Evolutionary conservation across 1,140 invertebrate species (phyloP), one percentile per base, ranked within the genome.

Genomic region (Solen grandis): DNA sequence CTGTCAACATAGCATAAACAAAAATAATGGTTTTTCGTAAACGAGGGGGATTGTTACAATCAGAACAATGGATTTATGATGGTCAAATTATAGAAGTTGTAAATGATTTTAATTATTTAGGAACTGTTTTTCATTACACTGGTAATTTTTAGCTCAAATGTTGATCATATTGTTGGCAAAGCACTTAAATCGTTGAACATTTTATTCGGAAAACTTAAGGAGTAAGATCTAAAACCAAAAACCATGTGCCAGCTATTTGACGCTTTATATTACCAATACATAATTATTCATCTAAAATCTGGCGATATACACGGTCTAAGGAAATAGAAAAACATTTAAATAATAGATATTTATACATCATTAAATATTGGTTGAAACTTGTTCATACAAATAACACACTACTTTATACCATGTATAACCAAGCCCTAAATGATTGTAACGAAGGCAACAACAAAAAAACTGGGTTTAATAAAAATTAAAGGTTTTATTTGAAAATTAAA

Each of bases 1-100:
- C 54, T 16, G 50, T 78, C 3, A 81, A 74, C 65, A 75, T 36
- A 38, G 5, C 19, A 46, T 57, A 60, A 70, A 59, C 50, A 5
- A 74, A 66, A 65, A 50, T 52, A 35, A 46, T 75, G n/a, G 54
- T 75, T 8, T 82, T 82, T 70, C 68, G 66, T 62, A 80, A 70
- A 33, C 57, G 77, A 62, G 77, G 76, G 29, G 38, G 46, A 50
- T 27, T 69, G 27, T 29, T 55, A 57, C 8, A 25, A 69, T 10
- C 41, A 46, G 31, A 70, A 1, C 10, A 59, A 54, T 29, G 36
- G 46, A 10, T 31, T 14, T n/a, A 70, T 31, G 50, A 70, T 60
- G 3, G 57, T 60, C 4, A 57, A 57, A n/a, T n/a, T n/a, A n/a
- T n/a, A 10, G 41, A 59, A 13, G 55, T 59, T 59, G 55, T 59